Conservation (phyloP, 92 coral and sea anemone genomes). For the Zoanthus solanderi region DNA sequence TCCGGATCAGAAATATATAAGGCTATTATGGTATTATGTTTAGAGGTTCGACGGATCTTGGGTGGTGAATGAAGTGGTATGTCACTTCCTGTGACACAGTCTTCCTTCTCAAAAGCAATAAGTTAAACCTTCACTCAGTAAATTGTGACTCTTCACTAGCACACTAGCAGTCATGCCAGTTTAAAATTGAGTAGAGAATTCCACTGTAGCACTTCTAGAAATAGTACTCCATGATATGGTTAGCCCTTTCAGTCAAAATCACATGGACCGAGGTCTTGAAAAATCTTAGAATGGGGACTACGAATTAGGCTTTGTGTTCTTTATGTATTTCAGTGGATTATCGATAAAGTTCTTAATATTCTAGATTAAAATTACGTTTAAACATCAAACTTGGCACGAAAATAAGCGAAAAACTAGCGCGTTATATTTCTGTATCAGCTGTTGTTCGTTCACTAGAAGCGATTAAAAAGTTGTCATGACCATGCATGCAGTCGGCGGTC, state of each 20-base stretch:
- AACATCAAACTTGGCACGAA: slow-evolving; percentile 12
- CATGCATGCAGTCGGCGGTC: slow-evolving; percentile 16
- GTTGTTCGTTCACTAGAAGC: not conserved
- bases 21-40: slow-evolving; percentile 1
- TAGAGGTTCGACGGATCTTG: not conserved
- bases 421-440: not conserved
- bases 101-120: not conserved
- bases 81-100: slow-evolving; percentile 39
- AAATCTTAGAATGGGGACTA: no score
- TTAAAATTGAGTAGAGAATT: not conserved
- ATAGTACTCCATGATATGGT: no score
- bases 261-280: no score
- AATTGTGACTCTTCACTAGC: not conserved
- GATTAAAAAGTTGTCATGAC: not conserved
- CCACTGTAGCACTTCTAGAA: no score
- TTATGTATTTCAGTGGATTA: slow-evolving; percentile 11
- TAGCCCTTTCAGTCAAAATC: no score
- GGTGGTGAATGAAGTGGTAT: slow-evolving; percentile 33
- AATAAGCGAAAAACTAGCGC: not conserved
- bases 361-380: slow-evolving; percentile 4
- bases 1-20: slow-evolving; percentile 1
- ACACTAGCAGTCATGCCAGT: not conserved
- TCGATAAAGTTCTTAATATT: not conserved
- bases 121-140: not conserved
- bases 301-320: not conserved